These are phyloP conservation scores for Chrysomallon squamiferum DNA, from an alignment of 1,140 invertebrate genomes.

Conservation along the genomic window DNA sequence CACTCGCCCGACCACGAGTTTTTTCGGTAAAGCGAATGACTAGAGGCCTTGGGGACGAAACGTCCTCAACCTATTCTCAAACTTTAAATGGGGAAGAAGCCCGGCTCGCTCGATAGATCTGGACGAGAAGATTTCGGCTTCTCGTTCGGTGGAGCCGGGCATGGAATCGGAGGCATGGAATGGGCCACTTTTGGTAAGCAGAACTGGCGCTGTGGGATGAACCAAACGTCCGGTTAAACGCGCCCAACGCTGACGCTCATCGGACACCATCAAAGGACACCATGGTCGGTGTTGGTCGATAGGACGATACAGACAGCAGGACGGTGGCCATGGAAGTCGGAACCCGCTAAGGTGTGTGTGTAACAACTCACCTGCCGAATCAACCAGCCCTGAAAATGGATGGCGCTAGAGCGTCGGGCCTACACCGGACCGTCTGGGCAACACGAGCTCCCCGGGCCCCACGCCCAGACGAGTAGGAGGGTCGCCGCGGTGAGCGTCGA, in stretches of 20 bases:
- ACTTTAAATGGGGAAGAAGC: slow-evolving; percentile 86
- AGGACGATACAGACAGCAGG: slow-evolving; percentile 81
- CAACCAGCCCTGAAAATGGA: slow-evolving; percentile 87
- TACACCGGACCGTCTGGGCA: slow-evolving; percentile 72
- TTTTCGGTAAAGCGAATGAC: slow-evolving; percentile 82
- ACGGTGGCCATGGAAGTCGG: slow-evolving; percentile 89
- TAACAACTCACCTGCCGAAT: slow-evolving; percentile 90
- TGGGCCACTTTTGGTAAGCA: slow-evolving; percentile 92
- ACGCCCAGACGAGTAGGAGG: slow-evolving; percentile 75
- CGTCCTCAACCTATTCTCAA: slow-evolving; percentile 85
- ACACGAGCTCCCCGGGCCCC: slow-evolving; percentile 58
- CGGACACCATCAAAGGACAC: slow-evolving; percentile 83
- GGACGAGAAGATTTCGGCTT: too few relatives aligned
- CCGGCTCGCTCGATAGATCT: slow-evolving; percentile 71
- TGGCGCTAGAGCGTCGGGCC: slow-evolving; percentile 66
- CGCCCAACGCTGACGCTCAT: slow-evolving; percentile 71
- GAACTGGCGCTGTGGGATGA: slow-evolving; percentile 90
- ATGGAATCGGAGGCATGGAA: slow-evolving; percentile 81
- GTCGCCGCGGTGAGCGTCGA: slow-evolving; percentile 75
- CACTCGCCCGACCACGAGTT: slow-evolving; percentile 58
- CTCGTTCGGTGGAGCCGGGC: slow-evolving; percentile 65
- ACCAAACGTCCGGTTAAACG: slow-evolving; percentile 72
- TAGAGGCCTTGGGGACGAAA: slow-evolving; percentile 82
- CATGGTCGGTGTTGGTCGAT: too few relatives aligned
- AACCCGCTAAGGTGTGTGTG: slow-evolving; percentile 89